phyloP scores from a whole-genome alignment of 2,888 invertebrate genomes.

The Branchipolynoe longqiensis region DNA sequence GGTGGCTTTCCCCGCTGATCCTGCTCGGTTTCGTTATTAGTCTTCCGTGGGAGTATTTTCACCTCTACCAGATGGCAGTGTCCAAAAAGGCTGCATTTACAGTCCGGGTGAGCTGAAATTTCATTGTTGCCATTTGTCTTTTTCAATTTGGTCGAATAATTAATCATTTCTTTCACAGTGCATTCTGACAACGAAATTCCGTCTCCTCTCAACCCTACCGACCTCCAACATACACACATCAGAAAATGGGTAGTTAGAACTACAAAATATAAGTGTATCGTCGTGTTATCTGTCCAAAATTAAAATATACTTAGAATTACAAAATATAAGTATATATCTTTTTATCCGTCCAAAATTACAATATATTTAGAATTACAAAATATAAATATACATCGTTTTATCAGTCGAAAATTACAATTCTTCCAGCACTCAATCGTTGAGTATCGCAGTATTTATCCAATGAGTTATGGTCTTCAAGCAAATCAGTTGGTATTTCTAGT shows the following conservation, averaged over 20 bases:
- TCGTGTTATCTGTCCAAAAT: background rate
- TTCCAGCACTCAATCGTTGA: background rate
- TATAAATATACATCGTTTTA: background rate
- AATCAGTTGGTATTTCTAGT: background rate
- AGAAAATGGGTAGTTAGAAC: too few species aligned
- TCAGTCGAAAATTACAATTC: background rate
- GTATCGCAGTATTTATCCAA: background rate
- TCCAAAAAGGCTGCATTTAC: constrained; percentile 72
- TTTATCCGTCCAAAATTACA: background rate
- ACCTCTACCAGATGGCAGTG: constrained; percentile 74
- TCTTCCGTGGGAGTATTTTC: constrained; percentile 77
- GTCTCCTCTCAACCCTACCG: background rate
- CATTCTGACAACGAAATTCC: background rate
- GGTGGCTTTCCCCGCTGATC: background rate
- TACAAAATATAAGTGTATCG: background rate
- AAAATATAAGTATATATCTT: background rate
- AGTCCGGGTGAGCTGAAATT: constrained; percentile 65
- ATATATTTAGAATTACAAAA: too few species aligned
- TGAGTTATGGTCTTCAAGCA: background rate
- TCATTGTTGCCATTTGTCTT: background rate
- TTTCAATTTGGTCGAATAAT: background rate
- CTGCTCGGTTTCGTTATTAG: constrained; percentile 68
- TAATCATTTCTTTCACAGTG: background rate
- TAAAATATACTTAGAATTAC: too few species aligned
- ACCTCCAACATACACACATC: too few species aligned